A percentile compares a stretch with the other conserved stretches of the same genome.
phyloP scores from a whole-genome alignment of 2,888 invertebrate species.

The Podotricha telesiphe region DNA sequence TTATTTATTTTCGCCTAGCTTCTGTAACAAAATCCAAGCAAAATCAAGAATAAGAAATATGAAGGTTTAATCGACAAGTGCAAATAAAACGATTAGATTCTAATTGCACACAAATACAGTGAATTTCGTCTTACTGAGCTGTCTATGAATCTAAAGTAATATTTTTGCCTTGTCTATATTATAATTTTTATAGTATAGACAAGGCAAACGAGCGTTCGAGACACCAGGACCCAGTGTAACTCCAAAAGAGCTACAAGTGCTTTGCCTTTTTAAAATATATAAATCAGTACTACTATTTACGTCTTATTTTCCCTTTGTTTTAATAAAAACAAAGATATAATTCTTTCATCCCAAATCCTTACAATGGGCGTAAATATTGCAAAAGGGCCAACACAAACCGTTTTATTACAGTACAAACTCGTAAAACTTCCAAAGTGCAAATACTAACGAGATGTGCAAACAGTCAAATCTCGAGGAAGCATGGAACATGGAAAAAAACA shows the following conservation, averaged over 20 bases:
- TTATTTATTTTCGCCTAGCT: not conserved
- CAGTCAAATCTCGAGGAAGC: constrained; percentile 28
- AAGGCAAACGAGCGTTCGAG: too few species aligned
- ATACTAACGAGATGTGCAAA: constrained; percentile 9
- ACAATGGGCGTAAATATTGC: not conserved
- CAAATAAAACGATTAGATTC: too few species aligned
- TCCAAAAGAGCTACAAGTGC: too few species aligned
- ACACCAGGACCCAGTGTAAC: too few species aligned
- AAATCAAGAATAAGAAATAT: not conserved
- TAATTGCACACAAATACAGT: too few species aligned
- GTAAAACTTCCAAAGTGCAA: constrained; percentile 19
- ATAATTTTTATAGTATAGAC: too few species aligned
- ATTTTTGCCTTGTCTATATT: too few species aligned
- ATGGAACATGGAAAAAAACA: constrained; percentile 39
- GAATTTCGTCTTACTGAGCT: too few species aligned
- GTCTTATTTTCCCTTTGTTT: too few species aligned
- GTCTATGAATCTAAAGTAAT: too few species aligned
- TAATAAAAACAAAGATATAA: not conserved
- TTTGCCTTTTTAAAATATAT: too few species aligned
- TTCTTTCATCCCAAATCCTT: not conserved
- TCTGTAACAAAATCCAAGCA: constrained; percentile 8
- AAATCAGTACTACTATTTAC: too few species aligned
- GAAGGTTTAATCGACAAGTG: not conserved
- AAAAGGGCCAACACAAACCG: not conserved
- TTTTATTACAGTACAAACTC: constrained; percentile 3